Evolutionary conservation across 2,113 vertebrate species (phyloP).

Genomic region (Pachyramphus minor): DNA sequence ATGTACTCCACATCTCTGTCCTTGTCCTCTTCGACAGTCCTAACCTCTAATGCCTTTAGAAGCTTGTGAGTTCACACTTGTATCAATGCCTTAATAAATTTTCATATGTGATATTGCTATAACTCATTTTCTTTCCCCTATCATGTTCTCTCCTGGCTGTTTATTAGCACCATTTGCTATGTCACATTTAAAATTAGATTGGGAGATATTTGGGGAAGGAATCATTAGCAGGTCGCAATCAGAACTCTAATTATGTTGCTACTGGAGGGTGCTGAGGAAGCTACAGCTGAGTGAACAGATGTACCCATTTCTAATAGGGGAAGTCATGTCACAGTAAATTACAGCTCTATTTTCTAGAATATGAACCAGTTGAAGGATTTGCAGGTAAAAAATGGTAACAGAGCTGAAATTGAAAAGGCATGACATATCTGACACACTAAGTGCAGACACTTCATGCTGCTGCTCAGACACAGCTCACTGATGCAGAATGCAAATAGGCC

Average conservation of each 20-base stretch:
- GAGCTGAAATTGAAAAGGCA: constrained; percentile 20
- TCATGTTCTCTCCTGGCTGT: neutral
- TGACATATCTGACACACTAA: constrained; percentile 13
- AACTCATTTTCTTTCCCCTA: constrained; percentile 18
- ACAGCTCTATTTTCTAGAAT: constrained; percentile 10
- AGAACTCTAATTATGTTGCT: constrained; percentile 47
- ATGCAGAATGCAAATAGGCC: constrained; percentile 29
- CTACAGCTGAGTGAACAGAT: constrained; percentile 38
- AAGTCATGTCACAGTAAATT: constrained; percentile 29
- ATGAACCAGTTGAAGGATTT: neutral
- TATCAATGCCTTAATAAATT: neutral
- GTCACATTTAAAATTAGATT: constrained; percentile 33
- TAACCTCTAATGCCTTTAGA: neutral
- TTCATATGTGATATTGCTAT: neutral
- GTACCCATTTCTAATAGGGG: constrained; percentile 37
- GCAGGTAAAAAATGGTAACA: constrained; percentile 20
- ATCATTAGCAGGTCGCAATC: constrained; percentile 50
- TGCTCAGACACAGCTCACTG: neutral
- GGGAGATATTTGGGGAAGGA: constrained; percentile 41
- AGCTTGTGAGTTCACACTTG: neutral
- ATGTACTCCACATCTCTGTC: neutral
- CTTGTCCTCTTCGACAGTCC: neutral
- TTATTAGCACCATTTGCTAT: constrained; percentile 49
- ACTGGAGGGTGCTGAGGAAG: constrained; percentile 30
- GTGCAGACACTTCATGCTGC: neutral